Base-by-base conservation (phyloP, 2,797 vertebrate species). In the Dendrocincla fuliginosa region DNA sequence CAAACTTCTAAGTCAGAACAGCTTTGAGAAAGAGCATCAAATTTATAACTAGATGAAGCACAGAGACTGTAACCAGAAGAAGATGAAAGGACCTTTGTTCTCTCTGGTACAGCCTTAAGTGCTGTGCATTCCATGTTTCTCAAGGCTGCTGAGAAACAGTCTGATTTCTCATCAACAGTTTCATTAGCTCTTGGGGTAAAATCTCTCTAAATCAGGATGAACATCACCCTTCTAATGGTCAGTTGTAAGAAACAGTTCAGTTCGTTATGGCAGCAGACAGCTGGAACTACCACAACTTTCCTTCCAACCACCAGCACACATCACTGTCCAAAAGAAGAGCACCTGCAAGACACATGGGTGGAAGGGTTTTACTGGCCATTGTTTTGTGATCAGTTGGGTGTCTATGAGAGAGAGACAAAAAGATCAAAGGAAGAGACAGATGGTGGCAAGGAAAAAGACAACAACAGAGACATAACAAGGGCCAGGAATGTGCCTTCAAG, bases 391-490 rank as follows among this genome's bases (percentile, higher is more conserved):
- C 93, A 49, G 91, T 46, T 87, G 96, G 94, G 69, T 86, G 85
- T 84, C 90, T 88, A 22, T 55, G 49, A 78, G 59, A 91, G 44
- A 82, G 19, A 89, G 30, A 83, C 71, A 87, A 85, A 96, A 80
- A 93, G 85, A 96, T 95, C 90, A 97, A 95, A 96, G 39, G 85
- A 82, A 79, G 50, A 95, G 46, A 80, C 94, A 96, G 95, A 94
- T 94, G 94, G 69, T 78, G 65, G 25, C 61, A 94, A 85, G 61
- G 61, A 81, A 91, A 89, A 90, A 91, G 33, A 77, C 83, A 90
- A 41, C 57, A 94, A 50, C 76, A 89, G 30, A 86, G 87, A 76
- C 91, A 84, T 78, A 91, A 82, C 59, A 65, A 95, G 83, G 65
- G 39, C 85, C 65, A 88, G 85, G 90, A 96, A 91, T 93, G 71